Evolutionary conservation across 2,888 invertebrate species (phyloP).

Genomic region (Xanthorhoe spadicearia): DNA sequence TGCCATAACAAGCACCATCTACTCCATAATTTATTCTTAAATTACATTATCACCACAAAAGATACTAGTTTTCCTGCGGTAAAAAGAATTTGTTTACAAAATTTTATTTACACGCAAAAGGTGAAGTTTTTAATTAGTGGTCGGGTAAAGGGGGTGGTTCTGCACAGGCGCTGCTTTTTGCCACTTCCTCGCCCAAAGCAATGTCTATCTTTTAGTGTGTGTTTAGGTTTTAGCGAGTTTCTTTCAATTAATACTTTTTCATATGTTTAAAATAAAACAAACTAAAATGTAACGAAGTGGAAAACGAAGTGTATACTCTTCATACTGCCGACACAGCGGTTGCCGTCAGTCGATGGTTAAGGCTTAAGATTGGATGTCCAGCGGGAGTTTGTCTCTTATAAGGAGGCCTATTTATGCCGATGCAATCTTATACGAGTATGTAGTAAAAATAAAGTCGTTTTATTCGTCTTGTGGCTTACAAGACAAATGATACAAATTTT

Average conservation of each 20-base stretch:
- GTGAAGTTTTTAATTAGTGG: constrained; percentile 73
- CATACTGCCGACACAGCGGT: too few relatives aligned
- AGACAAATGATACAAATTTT: neutral
- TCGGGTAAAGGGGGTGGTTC: constrained; percentile 41
- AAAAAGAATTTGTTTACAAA: constrained; percentile 38
- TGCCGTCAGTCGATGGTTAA: too few relatives aligned
- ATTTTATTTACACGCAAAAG: constrained; percentile 49
- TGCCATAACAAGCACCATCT: constrained; percentile 10
- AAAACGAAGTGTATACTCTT: too few relatives aligned
- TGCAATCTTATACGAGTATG: neutral
- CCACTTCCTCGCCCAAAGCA: constrained; percentile 46
- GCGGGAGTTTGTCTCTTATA: too few relatives aligned
- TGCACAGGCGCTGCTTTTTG: constrained; percentile 53
- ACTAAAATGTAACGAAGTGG: too few relatives aligned
- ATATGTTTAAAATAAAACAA: neutral
- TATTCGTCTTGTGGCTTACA: too few relatives aligned
- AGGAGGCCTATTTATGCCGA: too few relatives aligned
- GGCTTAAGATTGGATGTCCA: too few relatives aligned
- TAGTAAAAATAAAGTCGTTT: neutral
- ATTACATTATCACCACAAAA: constrained; percentile 36
- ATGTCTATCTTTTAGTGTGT: constrained; percentile 28
- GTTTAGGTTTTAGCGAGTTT: constrained; percentile 24
- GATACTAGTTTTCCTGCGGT: constrained; percentile 29
- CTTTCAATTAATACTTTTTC: constrained; percentile 20
- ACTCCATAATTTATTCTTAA: constrained; percentile 24